Conservation (phyloP, 2,113 vertebrate species). For the Oncorhynchus nerka region DNA sequence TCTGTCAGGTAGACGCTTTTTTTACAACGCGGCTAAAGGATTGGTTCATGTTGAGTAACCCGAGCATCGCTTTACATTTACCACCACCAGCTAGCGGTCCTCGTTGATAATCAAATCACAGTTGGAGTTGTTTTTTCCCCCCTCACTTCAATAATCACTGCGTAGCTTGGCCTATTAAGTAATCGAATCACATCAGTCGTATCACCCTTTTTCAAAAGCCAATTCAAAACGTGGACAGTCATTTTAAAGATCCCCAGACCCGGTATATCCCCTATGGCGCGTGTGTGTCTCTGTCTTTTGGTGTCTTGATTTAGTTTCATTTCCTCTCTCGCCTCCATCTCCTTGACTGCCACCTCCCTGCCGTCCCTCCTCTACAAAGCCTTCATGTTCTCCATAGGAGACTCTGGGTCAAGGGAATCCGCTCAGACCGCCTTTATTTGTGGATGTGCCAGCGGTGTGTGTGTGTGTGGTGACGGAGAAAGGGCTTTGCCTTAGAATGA, state of each 20-base stretch:
- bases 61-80: slow-evolving; percentile 8
- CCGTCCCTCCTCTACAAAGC: slow-evolving; percentile 34
- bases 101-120: slow-evolving; percentile 9
- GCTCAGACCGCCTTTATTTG: slow-evolving; percentile 50
- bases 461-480: slow-evolving; percentile 7
- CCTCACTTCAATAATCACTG: slow-evolving; percentile 15
- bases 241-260: slow-evolving; percentile 31
- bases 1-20: too few relatives aligned
- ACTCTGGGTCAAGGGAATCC: slow-evolving; percentile 44
- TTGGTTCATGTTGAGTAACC: slow-evolving; percentile 38
- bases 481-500: slow-evolving; percentile 36
- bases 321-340: slow-evolving; percentile 36
- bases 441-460: slow-evolving; percentile 37
- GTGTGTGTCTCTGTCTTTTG: slow-evolving; percentile 1
- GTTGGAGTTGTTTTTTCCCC: not conserved
- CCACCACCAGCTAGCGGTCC: not conserved
- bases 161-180: slow-evolving; percentile 32
- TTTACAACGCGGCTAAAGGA: not conserved
- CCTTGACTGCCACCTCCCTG: slow-evolving; percentile 32
- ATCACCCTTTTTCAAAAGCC: not conserved
- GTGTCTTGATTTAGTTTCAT: slow-evolving; percentile 35
- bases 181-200: slow-evolving; percentile 18
- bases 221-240: not conserved
- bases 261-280: slow-evolving; percentile 31
- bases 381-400: slow-evolving; percentile 46